Base-by-base conservation (phyloP, 1,140 invertebrate species). In the Oryctes rhinoceros region DNA sequence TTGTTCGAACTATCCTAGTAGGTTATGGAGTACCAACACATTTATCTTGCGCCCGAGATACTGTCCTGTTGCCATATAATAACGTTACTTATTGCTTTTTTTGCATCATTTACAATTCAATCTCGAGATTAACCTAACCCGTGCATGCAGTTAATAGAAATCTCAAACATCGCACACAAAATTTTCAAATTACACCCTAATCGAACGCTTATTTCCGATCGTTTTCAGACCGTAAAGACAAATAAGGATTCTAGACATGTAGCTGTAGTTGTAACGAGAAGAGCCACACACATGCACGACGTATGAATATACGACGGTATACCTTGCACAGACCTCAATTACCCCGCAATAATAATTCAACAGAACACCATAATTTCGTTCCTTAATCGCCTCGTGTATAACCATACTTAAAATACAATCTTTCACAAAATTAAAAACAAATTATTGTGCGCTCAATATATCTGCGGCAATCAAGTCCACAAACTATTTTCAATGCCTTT, bases 401-500 rank as follows among this genome's bases (percentile, higher is more conserved):
- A 59, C 53, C 53, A 59, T 59, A 59, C 53, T 59, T 59, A 59
- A 59, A 59, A 59, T 59, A 59, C 53, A 59, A 24, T 71, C 65
- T 71, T 35, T 71, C 53, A 71, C 35, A 24, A 13, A 71, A 71
- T 71, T 35, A 30, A 71, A 71, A 71, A 71, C 65, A 71, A 35
- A 71, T 71, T 71, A 71, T 71, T 71, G 65, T 71, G 35, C 24
- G 20, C 65, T 71, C 65, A 48, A 76, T 76, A 47, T 48, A 49
- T 76, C 47, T 48, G 75, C 44, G 18, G 75, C 75, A 76, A 76
- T 76, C 75, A 39, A 37, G 37, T 76, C 47, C 44, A 76, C 75
- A 76, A 76, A 76, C 39, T 76, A 76, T 48, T 76, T 76, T 71
- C 65, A 71, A 71, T 71, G 35, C 20, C 15, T 71, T 35, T 71